These are phyloP conservation scores for Patiria miniata DNA, from an alignment of 35 echinoderm and acorn worm genomes.

Conservation along the genomic window DNA sequence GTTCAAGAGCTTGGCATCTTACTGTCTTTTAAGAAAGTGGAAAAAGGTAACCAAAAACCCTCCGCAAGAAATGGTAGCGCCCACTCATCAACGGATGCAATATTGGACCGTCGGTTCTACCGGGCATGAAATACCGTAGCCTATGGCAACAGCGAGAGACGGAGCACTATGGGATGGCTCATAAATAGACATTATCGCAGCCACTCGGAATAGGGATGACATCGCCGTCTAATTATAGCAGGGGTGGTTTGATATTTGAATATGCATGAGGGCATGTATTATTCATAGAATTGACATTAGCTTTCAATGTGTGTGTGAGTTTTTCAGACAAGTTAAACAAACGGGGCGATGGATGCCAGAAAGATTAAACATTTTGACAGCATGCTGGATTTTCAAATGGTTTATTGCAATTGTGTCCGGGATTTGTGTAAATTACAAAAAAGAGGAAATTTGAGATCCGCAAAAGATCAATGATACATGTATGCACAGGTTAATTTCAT, in stretches of 20 bases:
- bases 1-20: too few species aligned
- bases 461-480: too few species aligned
- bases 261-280: not conserved
- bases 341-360: too few species aligned
- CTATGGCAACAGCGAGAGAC: not conserved
- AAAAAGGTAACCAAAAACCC: not conserved
- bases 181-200: slow-evolving; percentile 11
- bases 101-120: not conserved
- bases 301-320: not conserved
- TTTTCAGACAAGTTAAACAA: not conserved
- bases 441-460: too few species aligned
- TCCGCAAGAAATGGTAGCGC: not conserved
- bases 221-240: not conserved
- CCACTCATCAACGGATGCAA: slow-evolving; percentile 21
- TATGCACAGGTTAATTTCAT: too few species aligned
- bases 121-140: slow-evolving; percentile 6
- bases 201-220: slow-evolving; percentile 8
- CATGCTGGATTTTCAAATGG: too few species aligned
- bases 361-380: too few species aligned
- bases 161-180: slow-evolving; percentile 14
- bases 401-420: too few species aligned
- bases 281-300: not conserved
- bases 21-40: too few species aligned
- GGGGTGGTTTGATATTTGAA: not conserved
- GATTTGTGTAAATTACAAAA: too few species aligned